These are phyloP conservation scores for Apostichopus japonicus DNA, from an alignment of 35 echinoderm and acorn worm species.

Conservation along the genomic window DNA sequence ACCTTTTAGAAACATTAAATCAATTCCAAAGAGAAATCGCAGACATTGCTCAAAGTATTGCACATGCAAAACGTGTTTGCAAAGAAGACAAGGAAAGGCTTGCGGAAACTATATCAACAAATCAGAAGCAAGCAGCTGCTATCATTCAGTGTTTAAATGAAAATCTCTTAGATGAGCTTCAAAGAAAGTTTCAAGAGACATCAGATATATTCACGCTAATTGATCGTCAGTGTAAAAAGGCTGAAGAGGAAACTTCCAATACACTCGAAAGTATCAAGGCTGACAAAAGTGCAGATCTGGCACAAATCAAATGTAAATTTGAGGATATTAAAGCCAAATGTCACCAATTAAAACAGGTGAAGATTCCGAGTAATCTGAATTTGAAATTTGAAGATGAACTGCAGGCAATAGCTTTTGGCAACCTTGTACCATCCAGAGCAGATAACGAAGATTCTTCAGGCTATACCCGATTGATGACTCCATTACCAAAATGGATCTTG, in stretches of 20 bases:
- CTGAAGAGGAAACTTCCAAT: no score
- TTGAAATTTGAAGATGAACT: neutral
- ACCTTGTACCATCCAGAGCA: neutral
- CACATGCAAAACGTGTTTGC: neutral
- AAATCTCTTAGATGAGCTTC: neutral
- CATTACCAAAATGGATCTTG: neutral
- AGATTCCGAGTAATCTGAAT: neutral
- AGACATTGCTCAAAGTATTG: neutral
- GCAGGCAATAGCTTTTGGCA: neutral
- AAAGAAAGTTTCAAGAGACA: neutral
- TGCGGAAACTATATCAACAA: neutral
- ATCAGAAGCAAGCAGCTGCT: neutral
- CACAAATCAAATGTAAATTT: neutral
- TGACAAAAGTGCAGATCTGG: neutral
- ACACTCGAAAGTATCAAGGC: neutral
- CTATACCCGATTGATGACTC: neutral
- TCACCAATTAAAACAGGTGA: neutral
- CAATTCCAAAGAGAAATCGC: neutral
- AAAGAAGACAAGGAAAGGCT: neutral
- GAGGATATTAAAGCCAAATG: neutral
- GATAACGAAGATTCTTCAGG: neutral
- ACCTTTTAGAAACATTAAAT: neutral
- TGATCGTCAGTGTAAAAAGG: neutral
- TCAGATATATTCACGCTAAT: neutral
- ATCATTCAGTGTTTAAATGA: neutral